Percentiles rank a stretch among this genome's conserved stretches.
phyloP scores from a whole-genome alignment of 1,140 invertebrate genomes.

The Drosophila sproati region DNA sequence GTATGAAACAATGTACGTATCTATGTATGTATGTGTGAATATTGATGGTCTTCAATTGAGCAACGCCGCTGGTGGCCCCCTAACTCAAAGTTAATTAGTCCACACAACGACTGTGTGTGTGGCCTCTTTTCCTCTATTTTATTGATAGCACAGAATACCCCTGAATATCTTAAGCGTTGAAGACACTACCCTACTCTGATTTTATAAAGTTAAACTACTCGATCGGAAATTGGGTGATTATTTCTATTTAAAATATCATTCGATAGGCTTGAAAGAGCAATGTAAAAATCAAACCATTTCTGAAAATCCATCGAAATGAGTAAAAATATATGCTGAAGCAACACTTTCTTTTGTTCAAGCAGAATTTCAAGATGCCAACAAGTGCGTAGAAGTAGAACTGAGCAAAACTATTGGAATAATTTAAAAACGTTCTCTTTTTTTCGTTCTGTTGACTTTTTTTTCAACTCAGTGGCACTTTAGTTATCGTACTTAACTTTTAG shows the following conservation, averaged over 20 bases:
- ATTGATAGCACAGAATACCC: background rate
- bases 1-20: background rate
- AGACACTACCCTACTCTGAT: background rate
- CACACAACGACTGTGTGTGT: slow-evolving; percentile 27
- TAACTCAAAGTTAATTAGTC: slow-evolving; percentile 61
- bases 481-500: slow-evolving; percentile 1
- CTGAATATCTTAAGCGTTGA: background rate
- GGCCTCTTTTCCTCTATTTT: background rate
- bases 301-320: too few species aligned
- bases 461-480: background rate
- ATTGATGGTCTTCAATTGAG: slow-evolving; percentile 74
- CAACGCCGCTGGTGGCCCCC: slow-evolving; percentile 55
- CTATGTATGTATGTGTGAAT: slow-evolving; percentile 21
- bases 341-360: too few species aligned
- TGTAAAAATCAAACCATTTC: too few species aligned
- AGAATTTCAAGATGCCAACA: too few species aligned
- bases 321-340: too few species aligned
- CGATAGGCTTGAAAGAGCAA: too few species aligned
- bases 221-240: too few species aligned
- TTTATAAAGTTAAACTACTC: too few species aligned
- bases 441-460: background rate
- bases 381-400: too few species aligned
- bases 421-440: background rate
- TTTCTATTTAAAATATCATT: too few species aligned
- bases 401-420: background rate